Evolutionary conservation across 2,797 vertebrate genomes (phyloP).

Genomic region (Natrix natrix): DNA sequence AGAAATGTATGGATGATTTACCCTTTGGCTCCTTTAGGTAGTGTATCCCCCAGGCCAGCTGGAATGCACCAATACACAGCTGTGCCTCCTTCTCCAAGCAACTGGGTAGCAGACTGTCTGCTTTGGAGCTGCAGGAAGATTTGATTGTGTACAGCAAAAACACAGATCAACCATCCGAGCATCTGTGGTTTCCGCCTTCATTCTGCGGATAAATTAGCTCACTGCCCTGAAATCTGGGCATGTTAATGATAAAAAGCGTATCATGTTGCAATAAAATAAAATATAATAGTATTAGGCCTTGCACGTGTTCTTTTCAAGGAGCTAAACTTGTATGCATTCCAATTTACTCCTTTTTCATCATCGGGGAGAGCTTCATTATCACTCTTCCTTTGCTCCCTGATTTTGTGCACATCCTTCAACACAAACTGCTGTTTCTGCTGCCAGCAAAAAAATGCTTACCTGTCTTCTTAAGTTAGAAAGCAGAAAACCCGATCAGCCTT

Average conservation of each 20-base stretch:
- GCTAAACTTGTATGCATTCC: rapidly evolving
- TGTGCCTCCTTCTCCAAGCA: conserved; percentile 10
- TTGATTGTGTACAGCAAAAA: neutral
- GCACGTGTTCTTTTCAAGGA: rapidly evolving
- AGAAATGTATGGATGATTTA: neutral
- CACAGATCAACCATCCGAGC: neutral
- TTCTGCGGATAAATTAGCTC: neutral
- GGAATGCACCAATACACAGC: neutral
- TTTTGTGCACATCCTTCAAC: neutral
- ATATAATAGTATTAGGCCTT: conserved; percentile 5
- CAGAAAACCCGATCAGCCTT: rapidly evolving
- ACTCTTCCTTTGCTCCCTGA: neutral
- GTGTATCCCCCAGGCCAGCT: conserved; percentile 39
- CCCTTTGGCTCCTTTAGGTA: neutral
- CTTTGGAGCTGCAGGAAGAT: neutral
- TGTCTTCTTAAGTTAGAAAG: neutral
- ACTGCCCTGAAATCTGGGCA: neutral
- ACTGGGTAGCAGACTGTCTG: conserved; percentile 8
- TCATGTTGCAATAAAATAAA: rapidly evolving
- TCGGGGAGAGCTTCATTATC: neutral
- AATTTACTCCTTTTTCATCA: neutral
- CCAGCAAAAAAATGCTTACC: neutral
- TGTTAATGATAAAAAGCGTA: neutral
- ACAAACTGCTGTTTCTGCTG: neutral
- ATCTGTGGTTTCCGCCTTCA: neutral